Percentiles rank a stretch among this genome's conserved stretches.
Evolutionary conservation across 2,888 invertebrate species (phyloP).

Genomic region (Iphiclides podalirius): DNA sequence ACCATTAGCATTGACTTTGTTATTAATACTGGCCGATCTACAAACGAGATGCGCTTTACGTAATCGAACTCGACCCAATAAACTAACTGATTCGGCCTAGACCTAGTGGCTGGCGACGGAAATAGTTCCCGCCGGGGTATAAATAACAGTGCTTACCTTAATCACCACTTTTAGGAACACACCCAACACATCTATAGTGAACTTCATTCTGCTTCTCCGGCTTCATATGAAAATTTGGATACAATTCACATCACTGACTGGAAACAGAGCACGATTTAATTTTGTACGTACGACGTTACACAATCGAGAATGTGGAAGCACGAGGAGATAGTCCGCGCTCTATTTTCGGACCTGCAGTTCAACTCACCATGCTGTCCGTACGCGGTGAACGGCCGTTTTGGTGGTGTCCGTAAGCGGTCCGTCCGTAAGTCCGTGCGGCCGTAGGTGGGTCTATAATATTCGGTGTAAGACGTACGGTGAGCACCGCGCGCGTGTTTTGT

Average conservation of each 20-base stretch:
- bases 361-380: slow-evolving; percentile 46
- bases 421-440: slow-evolving; percentile 22
- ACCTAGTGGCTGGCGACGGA: slow-evolving; percentile 8
- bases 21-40: slow-evolving; percentile 4
- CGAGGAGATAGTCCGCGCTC: slow-evolving; percentile 8
- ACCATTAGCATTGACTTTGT: slow-evolving; percentile 6
- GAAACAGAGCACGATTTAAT: slow-evolving; percentile 39
- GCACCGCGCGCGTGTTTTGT: slow-evolving; percentile 72
- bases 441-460: slow-evolving; percentile 44
- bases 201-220: slow-evolving; percentile 65
- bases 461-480: slow-evolving; percentile 74
- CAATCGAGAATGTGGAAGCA: slow-evolving; percentile 30
- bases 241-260: slow-evolving; percentile 63
- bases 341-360: slow-evolving; percentile 1
- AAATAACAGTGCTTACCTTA: slow-evolving; percentile 56
- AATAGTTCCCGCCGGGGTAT: slow-evolving; percentile 6
- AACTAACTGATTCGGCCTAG: slow-evolving; percentile 3
- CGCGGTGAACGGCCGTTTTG: slow-evolving; percentile 11
- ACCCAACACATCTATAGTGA: slow-evolving; percentile 73
- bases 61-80: slow-evolving; percentile 4
- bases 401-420: slow-evolving; percentile 19
- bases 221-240: slow-evolving; percentile 46
- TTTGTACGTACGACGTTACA: slow-evolving; percentile 27
- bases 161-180: slow-evolving; percentile 75
- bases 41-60: slow-evolving; percentile 11